Evolutionary conservation across 2,113 vertebrate genomes (phyloP).

Genomic region (Elaphurus davidianus): DNA sequence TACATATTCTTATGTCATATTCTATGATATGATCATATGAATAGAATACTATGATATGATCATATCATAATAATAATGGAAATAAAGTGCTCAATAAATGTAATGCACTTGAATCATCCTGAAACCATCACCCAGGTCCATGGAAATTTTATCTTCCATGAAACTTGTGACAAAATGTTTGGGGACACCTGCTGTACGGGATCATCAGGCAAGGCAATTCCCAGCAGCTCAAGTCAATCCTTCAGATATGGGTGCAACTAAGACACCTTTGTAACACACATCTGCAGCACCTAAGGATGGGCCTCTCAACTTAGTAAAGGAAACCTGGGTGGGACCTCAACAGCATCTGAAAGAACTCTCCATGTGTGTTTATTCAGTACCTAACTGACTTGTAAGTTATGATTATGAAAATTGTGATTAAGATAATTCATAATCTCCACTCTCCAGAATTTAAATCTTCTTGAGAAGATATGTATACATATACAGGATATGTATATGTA

Average conservation of each 20-base stretch:
- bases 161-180: neutral
- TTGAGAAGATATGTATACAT: neutral
- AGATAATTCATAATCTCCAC: neutral
- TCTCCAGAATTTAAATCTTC: neutral
- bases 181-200: neutral
- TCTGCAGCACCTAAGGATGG: rapidly evolving
- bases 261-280: neutral
- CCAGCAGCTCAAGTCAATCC: neutral
- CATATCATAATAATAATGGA: neutral
- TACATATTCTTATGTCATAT: neutral
- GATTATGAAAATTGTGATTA: neutral
- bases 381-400: neutral
- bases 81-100: neutral
- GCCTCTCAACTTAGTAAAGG: too few relatives aligned
- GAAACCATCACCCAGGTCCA: neutral
- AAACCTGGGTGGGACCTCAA: rapidly evolving
- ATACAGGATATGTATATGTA: neutral
- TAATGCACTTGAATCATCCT: neutral
- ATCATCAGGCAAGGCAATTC: neutral
- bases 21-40: neutral
- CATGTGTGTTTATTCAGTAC: too few relatives aligned
- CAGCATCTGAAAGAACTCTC: neutral
- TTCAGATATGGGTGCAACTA: neutral
- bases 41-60: neutral
- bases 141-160: neutral